Conservation (phyloP, 2,888 invertebrate genomes). For the Spialia ferax region DNA sequence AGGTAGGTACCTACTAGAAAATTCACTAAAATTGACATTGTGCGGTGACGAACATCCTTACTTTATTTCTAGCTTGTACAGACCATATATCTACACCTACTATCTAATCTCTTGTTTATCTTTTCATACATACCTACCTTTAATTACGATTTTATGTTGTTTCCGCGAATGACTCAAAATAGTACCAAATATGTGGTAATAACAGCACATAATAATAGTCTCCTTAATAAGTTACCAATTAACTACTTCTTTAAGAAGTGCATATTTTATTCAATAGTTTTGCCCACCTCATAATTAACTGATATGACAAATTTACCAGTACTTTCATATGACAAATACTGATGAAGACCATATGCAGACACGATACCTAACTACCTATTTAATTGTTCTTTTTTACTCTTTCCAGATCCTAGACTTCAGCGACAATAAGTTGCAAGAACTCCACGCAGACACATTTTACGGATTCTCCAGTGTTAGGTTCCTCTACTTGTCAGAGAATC, state of each 20-base stretch:
- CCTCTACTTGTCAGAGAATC: conserved; percentile 87
- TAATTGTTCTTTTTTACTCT: conserved; percentile 3
- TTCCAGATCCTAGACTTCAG: conserved; percentile 87
- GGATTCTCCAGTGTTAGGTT: conserved; percentile 82
- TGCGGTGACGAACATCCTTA: conserved; percentile 2
- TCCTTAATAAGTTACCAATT: neutral
- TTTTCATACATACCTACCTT: conserved; percentile 35
- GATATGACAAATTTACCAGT: neutral
- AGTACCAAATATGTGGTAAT: conserved; percentile 12
- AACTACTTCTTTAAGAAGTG: neutral
- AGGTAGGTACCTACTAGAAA: neutral
- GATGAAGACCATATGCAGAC: too few species aligned
- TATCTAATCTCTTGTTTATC: conserved; percentile 48
- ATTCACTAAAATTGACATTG: neutral
- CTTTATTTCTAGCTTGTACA: conserved; percentile 9
- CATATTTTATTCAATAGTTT: neutral
- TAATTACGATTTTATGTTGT: conserved; percentile 29
- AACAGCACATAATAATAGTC: conserved; percentile 16
- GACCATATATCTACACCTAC: conserved; percentile 37
- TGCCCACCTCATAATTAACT: neutral
- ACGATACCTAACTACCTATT: too few species aligned
- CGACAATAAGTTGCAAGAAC: conserved; percentile 83
- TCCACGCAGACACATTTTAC: conserved; percentile 79
- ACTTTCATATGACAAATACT: too few species aligned
- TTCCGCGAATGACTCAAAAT: conserved; percentile 32